Evolutionary conservation across 2,113 vertebrate species (phyloP).

Genomic region (Tachycineta bicolor): DNA sequence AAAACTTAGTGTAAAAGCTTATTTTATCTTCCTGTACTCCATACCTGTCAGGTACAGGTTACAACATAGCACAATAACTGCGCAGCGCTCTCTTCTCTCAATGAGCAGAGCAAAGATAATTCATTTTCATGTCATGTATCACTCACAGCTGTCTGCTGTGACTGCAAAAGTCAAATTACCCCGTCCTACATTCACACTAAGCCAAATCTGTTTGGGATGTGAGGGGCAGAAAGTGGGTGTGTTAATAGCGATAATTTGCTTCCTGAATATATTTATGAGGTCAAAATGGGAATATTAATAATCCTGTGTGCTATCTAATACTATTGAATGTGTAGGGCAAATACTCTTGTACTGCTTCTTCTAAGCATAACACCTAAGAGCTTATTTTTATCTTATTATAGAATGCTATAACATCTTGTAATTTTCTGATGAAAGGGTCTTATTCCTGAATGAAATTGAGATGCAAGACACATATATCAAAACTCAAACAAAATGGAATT

Average conservation of each 20-base stretch:
- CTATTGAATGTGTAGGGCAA: background rate
- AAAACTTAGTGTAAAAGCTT: background rate
- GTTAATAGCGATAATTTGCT: conserved; percentile 58
- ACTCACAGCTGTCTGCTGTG: conserved; percentile 49
- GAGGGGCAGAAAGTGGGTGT: background rate
- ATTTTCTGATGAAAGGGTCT: background rate
- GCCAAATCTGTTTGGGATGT: conserved; percentile 51
- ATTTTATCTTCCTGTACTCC: background rate
- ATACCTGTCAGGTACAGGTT: background rate
- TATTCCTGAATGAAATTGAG: background rate
- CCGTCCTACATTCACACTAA: conserved; percentile 33
- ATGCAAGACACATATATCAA: background rate
- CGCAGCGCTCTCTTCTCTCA: background rate
- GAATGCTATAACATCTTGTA: background rate
- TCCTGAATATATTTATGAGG: conserved; percentile 12
- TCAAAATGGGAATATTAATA: conserved; percentile 30
- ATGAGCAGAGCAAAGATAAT: background rate
- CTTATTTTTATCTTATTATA: background rate
- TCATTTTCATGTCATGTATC: conserved; percentile 49
- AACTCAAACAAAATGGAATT: background rate
- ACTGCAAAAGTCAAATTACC: conserved; percentile 50
- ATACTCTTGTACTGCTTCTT: background rate
- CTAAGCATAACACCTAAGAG: background rate
- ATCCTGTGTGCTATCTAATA: background rate
- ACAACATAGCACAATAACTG: background rate